Evolutionary conservation across 1,140 invertebrate genomes (phyloP).

Genomic region (Aporrectodea caliginosa): DNA sequence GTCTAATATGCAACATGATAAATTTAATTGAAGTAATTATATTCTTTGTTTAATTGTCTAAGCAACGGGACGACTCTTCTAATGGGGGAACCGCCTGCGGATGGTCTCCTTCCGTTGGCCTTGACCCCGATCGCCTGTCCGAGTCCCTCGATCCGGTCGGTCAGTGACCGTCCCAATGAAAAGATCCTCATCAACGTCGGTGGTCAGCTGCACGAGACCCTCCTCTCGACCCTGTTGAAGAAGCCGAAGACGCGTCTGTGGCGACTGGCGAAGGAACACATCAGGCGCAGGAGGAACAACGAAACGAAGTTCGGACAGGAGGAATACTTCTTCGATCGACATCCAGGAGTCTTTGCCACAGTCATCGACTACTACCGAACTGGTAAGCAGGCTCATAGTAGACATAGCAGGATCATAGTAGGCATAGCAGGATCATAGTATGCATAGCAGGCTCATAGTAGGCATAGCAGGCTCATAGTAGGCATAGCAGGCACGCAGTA

Average conservation of each 20-base stretch:
- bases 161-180: neutral
- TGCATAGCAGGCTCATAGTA: too few species aligned
- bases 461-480: too few species aligned
- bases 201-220: constrained; percentile 12
- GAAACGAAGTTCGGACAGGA: constrained; percentile 16
- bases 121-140: too few species aligned
- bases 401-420: too few species aligned
- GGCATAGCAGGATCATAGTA: too few species aligned
- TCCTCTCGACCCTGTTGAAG: neutral
- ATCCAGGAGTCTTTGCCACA: constrained; percentile 37
- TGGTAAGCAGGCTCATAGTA: constrained; percentile 30
- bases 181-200: constrained; percentile 23
- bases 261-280: neutral
- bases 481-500: too few species aligned
- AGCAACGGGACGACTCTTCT: too few species aligned
- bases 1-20: too few species aligned
- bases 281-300: constrained; percentile 1
- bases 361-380: constrained; percentile 39
- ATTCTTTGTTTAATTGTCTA: too few species aligned
- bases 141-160: neutral
- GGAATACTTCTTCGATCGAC: constrained; percentile 40
- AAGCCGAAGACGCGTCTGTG: constrained; percentile 14
- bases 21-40: too few species aligned
- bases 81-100: too few species aligned
- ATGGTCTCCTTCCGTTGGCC: too few species aligned